phyloP scores from a whole-genome alignment of 2,797 vertebrate genomes.

The Melanotaenia nigrans region DNA sequence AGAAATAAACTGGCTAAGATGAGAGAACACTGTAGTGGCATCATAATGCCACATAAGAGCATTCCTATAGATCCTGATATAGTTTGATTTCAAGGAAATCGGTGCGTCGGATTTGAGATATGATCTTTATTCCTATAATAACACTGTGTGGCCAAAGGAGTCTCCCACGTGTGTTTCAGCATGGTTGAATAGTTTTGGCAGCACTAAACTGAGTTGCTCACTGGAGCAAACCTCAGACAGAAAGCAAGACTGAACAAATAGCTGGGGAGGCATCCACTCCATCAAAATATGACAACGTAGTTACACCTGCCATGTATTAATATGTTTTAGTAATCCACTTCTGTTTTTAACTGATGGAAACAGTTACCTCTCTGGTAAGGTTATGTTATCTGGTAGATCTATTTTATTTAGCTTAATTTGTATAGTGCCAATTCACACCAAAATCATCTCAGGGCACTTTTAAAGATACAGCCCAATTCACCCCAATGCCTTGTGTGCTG shows the following conservation, averaged over 20 bases:
- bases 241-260: slow-evolving; percentile 28
- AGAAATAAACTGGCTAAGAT: slow-evolving; percentile 13
- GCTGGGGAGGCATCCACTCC: slow-evolving; percentile 11
- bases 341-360: slow-evolving; percentile 7
- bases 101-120: slow-evolving; percentile 18
- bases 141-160: slow-evolving; percentile 11
- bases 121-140: slow-evolving; percentile 22
- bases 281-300: slow-evolving; percentile 7
- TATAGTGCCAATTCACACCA: not conserved
- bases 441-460: not conserved
- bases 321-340: not conserved
- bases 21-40: slow-evolving; percentile 27
- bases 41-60: slow-evolving; percentile 19
- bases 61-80: slow-evolving; percentile 20
- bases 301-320: not conserved
- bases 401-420: not conserved
- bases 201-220: slow-evolving; percentile 22
- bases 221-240: slow-evolving; percentile 14
- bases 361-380: not conserved
- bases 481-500: slow-evolving; percentile 13
- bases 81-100: slow-evolving; percentile 26
- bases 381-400: not conserved
- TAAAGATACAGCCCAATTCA: not conserved
- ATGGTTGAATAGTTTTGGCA: slow-evolving; percentile 17
- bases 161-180: slow-evolving; percentile 34